Percentiles rank a stretch among this genome's conserved stretches.
Evolutionary conservation across 1,140 invertebrate genomes (phyloP).

Genomic region (Aphelinus certus): DNA sequence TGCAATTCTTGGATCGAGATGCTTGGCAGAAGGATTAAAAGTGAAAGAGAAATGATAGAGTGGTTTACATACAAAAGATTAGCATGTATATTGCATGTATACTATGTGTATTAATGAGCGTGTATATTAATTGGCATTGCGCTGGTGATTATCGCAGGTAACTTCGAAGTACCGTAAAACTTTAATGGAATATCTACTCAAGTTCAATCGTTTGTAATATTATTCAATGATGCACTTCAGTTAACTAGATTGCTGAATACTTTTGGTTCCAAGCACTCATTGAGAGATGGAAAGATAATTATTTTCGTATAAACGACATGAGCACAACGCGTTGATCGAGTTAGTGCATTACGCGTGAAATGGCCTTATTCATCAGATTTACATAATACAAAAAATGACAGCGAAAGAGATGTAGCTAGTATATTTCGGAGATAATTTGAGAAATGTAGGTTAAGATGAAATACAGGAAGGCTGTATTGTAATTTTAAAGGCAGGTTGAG

Average conservation of each 20-base stretch:
- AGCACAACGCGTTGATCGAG: background rate
- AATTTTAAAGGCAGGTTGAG: background rate
- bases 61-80: too few relatives aligned
- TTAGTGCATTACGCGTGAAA: background rate
- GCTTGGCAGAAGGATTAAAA: too few relatives aligned
- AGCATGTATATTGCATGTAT: too few relatives aligned
- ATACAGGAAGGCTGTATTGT: background rate
- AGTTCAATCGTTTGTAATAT: background rate
- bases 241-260: too few relatives aligned
- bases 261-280: too few relatives aligned
- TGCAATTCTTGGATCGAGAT: too few relatives aligned
- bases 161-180: too few relatives aligned
- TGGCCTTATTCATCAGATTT: constrained; percentile 18
- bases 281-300: background rate
- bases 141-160: too few relatives aligned
- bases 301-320: background rate
- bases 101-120: too few relatives aligned
- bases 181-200: too few relatives aligned
- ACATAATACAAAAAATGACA: constrained; percentile 19
- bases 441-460: background rate
- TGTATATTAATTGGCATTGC: too few relatives aligned
- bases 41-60: too few relatives aligned
- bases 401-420: constrained; percentile 22
- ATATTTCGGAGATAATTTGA: background rate
- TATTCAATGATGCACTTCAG: background rate